Conservation (phyloP, 92 coral and sea anemone genomes). For the Ricordea florida region DNA sequence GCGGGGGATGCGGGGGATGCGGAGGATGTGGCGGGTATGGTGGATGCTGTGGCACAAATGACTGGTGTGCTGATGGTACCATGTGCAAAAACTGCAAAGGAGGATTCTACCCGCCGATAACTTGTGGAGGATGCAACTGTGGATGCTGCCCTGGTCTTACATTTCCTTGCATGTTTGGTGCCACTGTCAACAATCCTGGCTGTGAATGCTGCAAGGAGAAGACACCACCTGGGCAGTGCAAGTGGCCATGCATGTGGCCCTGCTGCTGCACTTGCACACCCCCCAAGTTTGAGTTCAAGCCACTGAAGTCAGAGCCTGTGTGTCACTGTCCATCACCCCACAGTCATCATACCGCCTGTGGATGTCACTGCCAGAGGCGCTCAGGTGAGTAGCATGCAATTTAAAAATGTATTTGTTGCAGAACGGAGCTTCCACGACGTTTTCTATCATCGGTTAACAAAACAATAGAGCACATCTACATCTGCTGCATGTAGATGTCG, state of each 20-base stretch:
- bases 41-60: slow-evolving; percentile 20
- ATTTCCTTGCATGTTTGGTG: slow-evolving; percentile 73
- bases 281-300: slow-evolving; percentile 69
- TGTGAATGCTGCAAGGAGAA: slow-evolving; percentile 64
- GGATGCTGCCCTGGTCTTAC: slow-evolving; percentile 53
- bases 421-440: no score
- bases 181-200: slow-evolving; percentile 67
- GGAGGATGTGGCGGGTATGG: slow-evolving; percentile 52
- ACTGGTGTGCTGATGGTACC: slow-evolving; percentile 20
- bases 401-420: no score
- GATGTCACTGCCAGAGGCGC: slow-evolving; percentile 18
- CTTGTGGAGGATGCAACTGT: slow-evolving; percentile 63
- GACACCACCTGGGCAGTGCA: slow-evolving; percentile 57
- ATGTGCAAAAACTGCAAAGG: slow-evolving; percentile 13
- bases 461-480: no score
- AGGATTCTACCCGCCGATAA: slow-evolving; percentile 52
- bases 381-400: no score
- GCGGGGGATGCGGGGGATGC: slow-evolving; percentile 37
- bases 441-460: no score
- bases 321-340: slow-evolving; percentile 50
- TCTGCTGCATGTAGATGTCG: no score
- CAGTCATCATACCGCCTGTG: not conserved
- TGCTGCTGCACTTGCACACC: slow-evolving; percentile 69
- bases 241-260: slow-evolving; percentile 80
- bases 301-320: slow-evolving; percentile 58